phyloP scores from a whole-genome alignment of 2,797 vertebrate genomes.

The Melanitta fusca region DNA sequence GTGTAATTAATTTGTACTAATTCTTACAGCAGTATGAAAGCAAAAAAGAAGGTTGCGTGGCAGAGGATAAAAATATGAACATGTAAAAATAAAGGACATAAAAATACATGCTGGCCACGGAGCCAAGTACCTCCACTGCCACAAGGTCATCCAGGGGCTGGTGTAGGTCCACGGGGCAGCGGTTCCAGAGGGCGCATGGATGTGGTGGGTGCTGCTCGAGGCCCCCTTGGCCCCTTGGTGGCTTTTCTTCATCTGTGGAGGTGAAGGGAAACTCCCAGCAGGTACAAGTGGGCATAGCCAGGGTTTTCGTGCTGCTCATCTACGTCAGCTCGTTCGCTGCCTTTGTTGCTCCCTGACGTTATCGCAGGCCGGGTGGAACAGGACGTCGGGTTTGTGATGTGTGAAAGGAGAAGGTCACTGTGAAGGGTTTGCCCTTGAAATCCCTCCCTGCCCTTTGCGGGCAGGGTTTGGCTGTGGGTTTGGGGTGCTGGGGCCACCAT shows the following conservation, averaged over 20 bases:
- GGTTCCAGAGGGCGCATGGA: not conserved
- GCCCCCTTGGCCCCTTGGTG: not conserved
- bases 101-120: not conserved
- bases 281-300: not conserved
- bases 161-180: not conserved
- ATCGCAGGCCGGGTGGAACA: not conserved
- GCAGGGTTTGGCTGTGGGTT: not conserved
- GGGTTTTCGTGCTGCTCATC: not conserved
- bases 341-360: not conserved
- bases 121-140: not conserved
- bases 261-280: not conserved
- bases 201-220: fast-evolving
- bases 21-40: not conserved
- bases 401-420: not conserved
- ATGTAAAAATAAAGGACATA: no score
- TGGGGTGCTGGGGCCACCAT: not conserved
- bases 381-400: not conserved
- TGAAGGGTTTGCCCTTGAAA: not conserved
- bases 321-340: not conserved
- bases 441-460: not conserved
- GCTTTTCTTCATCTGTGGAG: not conserved
- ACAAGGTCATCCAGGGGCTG: not conserved
- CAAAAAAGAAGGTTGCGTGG: not conserved
- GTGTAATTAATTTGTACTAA: not conserved
- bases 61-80: not conserved